Base-by-base conservation (phyloP, 2,888 invertebrate species). In the Macroteleia sp. region DNA sequence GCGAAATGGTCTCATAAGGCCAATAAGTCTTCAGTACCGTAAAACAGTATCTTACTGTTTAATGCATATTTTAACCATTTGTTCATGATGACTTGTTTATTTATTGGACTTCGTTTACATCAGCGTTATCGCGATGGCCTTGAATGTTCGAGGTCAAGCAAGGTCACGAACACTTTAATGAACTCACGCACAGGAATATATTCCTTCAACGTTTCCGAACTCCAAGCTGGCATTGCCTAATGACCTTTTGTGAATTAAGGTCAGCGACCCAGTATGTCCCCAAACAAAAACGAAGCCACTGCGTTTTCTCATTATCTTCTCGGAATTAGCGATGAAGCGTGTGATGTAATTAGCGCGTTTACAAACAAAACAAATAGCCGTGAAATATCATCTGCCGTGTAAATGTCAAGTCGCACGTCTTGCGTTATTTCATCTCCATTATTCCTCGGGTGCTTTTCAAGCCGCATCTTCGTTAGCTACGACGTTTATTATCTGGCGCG, bases 341-440 rank as follows among this genome's bases (percentile, higher is more conserved):
- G 30, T 50, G 62, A 46, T 39, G 61, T 62, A 71, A 71, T 71
- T 71, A 61, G 54, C 71, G 28, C 62, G 71, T 62, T 62, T 62
- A 46, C 71, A 62, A 54, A 61, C 46, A 56, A 62, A 70, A 61
- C 71, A 71, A 62, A 56, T 71, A 71, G 56, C 46, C 56, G 56
- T 62, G 62, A 71, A 71, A 61, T 62, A 70, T 70, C 50, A 61
- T 61, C 61, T 20, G 3, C 36, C 44, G 44, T 61, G 44, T 70
- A 70, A 70, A 70, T 61, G 70, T 61, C 70, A 70, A 36, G 61
- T 54, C 28, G 42, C 44, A 52, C 70, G 52, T 39, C 42, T 50
- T 52, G 59, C 70, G 54, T 71, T 62, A 70, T 70, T 70, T 30
- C 28, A 61, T 62, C 71, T 54, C 61, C 54, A 71, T 71, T 71